phyloP scores from a whole-genome alignment of 2,113 vertebrate species.

The Agapornis roseicollis region DNA sequence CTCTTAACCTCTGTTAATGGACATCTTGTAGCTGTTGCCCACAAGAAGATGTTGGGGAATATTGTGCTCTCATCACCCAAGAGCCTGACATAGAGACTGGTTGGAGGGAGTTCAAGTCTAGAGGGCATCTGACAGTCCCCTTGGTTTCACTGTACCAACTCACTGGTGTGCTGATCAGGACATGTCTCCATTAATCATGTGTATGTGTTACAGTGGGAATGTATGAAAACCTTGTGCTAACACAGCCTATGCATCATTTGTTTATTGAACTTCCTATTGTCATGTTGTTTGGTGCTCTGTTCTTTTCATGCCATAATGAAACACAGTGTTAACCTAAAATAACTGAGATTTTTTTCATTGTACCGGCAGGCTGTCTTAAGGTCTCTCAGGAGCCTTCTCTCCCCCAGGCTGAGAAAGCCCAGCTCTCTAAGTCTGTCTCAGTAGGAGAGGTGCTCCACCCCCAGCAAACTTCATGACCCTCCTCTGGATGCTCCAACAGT shows the following conservation, averaged over 20 bases:
- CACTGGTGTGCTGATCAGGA: not conserved
- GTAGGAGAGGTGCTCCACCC: not conserved
- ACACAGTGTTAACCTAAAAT: not conserved
- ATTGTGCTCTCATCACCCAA: not conserved
- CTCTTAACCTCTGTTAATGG: not conserved
- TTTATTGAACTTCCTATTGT: not conserved
- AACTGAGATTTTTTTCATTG: not conserved
- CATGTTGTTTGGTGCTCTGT: not conserved
- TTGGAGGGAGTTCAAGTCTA: not conserved
- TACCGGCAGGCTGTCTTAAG: not conserved
- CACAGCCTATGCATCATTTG: not conserved
- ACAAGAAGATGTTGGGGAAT: not conserved
- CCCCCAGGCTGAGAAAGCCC: not conserved
- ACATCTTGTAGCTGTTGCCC: not conserved
- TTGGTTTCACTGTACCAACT: not conserved
- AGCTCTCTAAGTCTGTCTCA: not conserved
- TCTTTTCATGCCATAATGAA: not conserved
- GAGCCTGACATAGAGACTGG: rapidly evolving
- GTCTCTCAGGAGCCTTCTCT: not conserved
- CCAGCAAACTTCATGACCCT: not conserved
- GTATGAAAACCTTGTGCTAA: not conserved
- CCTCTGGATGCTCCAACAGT: not conserved
- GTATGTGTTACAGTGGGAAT: not conserved
- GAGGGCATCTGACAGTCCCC: not conserved
- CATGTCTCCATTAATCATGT: rapidly evolving